Conservation (phyloP, 2,888 invertebrate species). For the Agrochola macilenta region DNA sequence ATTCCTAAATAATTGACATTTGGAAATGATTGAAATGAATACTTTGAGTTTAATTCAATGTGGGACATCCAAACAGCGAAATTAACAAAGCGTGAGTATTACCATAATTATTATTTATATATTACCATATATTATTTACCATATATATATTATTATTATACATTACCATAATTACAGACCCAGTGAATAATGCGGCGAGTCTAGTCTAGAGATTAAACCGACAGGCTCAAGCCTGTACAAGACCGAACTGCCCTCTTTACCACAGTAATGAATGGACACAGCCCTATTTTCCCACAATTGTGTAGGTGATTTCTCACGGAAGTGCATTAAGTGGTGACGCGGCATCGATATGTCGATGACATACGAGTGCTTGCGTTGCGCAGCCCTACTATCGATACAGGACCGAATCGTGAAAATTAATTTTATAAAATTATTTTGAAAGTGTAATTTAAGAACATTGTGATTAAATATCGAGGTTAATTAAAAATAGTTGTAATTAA, state of each 20-base stretch:
- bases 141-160: no score
- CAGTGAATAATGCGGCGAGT: slow-evolving; percentile 25
- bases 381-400: slow-evolving; percentile 49
- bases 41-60: neutral
- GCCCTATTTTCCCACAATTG: slow-evolving; percentile 69
- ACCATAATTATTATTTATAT: neutral
- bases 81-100: slow-evolving; percentile 11
- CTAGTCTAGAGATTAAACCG: slow-evolving; percentile 46
- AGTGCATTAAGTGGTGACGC: slow-evolving; percentile 66
- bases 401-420: slow-evolving; percentile 9
- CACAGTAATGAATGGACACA: slow-evolving; percentile 49
- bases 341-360: slow-evolving; percentile 63
- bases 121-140: no score
- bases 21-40: no score
- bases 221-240: slow-evolving; percentile 25
- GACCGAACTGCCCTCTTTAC: slow-evolving; percentile 41
- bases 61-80: neutral
- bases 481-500: neutral
- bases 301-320: slow-evolving; percentile 71
- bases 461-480: neutral
- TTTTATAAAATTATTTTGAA: neutral
- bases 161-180: neutral
- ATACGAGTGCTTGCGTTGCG: slow-evolving; percentile 53
- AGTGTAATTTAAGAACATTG: neutral
- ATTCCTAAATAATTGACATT: no score